phyloP scores from a whole-genome alignment of 2,797 vertebrate genomes.

The Amblyopsis hoosieri region DNA sequence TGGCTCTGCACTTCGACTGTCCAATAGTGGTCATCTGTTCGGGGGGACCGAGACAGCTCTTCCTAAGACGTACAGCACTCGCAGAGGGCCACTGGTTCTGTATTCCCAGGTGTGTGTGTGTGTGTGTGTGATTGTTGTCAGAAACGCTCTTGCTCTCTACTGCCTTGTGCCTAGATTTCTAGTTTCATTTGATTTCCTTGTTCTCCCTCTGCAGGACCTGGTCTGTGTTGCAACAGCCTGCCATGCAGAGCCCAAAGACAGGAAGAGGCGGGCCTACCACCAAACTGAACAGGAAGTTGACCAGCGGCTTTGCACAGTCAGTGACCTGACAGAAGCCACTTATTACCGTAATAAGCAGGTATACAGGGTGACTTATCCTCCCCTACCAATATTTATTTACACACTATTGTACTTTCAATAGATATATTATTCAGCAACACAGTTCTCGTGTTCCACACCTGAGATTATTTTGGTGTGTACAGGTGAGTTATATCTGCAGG shows the following conservation, averaged over 20 bases:
- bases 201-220: conserved; percentile 64
- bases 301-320: conserved; percentile 58
- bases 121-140: background rate
- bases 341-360: conserved; percentile 71
- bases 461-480: conserved; percentile 2
- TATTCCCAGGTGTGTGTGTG: conserved; percentile 66
- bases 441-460: conserved; percentile 3
- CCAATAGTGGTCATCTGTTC: conserved; percentile 49
- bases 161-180: too few species aligned
- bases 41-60: conserved; percentile 49
- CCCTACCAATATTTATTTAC: too few species aligned
- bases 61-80: conserved; percentile 83
- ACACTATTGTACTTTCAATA: too few species aligned
- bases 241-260: conserved; percentile 40
- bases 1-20: conserved; percentile 58
- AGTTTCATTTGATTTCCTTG: background rate
- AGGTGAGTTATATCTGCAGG: too few species aligned
- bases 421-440: conserved; percentile 2
- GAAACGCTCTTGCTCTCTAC: too few species aligned
- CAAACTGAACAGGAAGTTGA: conserved; percentile 49
- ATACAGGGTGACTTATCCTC: conserved; percentile 13
- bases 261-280: conserved; percentile 35
- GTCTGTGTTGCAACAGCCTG: conserved; percentile 41
- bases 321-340: conserved; percentile 72
- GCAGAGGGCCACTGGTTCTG: conserved; percentile 74